Conservation (phyloP, 1,140 invertebrate genomes). For the Aculops lycopersici region DNA sequence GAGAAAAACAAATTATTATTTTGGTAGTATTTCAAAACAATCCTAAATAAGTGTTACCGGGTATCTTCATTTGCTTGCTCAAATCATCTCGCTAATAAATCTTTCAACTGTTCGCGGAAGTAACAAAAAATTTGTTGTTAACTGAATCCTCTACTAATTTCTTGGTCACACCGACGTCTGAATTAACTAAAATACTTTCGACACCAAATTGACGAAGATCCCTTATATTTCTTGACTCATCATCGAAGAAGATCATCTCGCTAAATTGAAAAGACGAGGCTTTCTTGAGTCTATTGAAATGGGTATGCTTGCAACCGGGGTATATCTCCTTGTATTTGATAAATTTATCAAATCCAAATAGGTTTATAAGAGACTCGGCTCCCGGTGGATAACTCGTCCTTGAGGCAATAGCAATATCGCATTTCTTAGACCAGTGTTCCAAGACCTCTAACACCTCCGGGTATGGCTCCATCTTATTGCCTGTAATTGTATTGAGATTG, state of each 20-base stretch:
- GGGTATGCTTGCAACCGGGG: conserved; percentile 31
- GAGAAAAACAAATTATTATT: too few relatives aligned
- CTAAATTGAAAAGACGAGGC: conserved; percentile 22
- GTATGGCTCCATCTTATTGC: conserved; percentile 2
- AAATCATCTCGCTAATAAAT: too few relatives aligned
- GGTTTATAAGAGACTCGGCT: conserved; percentile 27
- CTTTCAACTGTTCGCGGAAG: too few relatives aligned
- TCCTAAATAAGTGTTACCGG: too few relatives aligned
- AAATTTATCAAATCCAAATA: conserved; percentile 34
- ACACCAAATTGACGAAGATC: conserved; percentile 22
- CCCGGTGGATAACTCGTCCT: conserved; percentile 28
- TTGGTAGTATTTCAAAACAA: too few relatives aligned
- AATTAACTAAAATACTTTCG: conserved; percentile 5
- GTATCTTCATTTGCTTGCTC: too few relatives aligned
- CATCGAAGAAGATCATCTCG: conserved; percentile 36
- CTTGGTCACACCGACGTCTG: conserved; percentile 4
- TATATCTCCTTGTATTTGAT: conserved; percentile 37
- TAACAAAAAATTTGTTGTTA: conserved; percentile 17
- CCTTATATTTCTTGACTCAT: conserved; percentile 26
- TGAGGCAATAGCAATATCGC: conserved; percentile 6
- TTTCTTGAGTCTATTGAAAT: conserved; percentile 29
- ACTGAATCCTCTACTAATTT: conserved; percentile 3
- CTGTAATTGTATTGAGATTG: background rate
- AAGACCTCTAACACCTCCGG: conserved; percentile 2
- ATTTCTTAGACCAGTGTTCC: background rate